Evolutionary conservation across 2,797 vertebrate species (phyloP).

Genomic region (Dryobates pubescens): DNA sequence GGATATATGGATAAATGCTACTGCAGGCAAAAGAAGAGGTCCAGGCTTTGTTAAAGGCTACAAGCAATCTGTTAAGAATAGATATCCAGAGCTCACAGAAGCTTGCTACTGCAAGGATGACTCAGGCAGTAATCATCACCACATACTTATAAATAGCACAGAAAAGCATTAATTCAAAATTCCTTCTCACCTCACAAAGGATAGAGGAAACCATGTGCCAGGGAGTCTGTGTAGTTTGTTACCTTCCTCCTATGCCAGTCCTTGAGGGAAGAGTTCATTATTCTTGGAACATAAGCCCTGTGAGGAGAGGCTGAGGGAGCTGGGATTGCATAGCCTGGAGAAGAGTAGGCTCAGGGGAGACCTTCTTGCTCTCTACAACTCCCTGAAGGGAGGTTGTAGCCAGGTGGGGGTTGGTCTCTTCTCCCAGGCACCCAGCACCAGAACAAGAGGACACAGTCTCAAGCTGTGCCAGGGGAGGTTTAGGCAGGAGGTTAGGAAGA

Average conservation of each 20-base stretch:
- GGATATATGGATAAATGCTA: not conserved
- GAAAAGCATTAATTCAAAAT: not conserved
- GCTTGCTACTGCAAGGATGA: not conserved
- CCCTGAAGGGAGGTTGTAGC: too few relatives aligned
- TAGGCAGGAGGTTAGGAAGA: too few relatives aligned
- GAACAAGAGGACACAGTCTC: too few relatives aligned
- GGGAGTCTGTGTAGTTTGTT: not conserved
- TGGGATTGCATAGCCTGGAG: too few relatives aligned
- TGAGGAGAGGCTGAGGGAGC: too few relatives aligned
- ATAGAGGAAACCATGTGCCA: not conserved
- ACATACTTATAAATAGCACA: not conserved
- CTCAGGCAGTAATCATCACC: slow-evolving; percentile 15
- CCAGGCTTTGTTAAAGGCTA: not conserved
- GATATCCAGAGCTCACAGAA: slow-evolving; percentile 9
- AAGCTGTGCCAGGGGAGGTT: too few relatives aligned
- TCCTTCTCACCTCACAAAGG: not conserved
- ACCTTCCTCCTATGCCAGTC: not conserved
- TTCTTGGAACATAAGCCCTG: too few relatives aligned
- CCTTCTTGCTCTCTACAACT: too few relatives aligned
- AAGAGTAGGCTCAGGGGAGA: too few relatives aligned
- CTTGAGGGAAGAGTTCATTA: not conserved
- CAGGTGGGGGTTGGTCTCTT: too few relatives aligned
- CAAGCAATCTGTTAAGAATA: not conserved
- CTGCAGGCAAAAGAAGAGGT: not conserved
- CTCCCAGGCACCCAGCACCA: too few relatives aligned